A percentile compares a stretch with the other conserved stretches of the same genome.
phyloP scores from a whole-genome alignment of 2,797 vertebrate species.

The Peromyscus aztecus region DNA sequence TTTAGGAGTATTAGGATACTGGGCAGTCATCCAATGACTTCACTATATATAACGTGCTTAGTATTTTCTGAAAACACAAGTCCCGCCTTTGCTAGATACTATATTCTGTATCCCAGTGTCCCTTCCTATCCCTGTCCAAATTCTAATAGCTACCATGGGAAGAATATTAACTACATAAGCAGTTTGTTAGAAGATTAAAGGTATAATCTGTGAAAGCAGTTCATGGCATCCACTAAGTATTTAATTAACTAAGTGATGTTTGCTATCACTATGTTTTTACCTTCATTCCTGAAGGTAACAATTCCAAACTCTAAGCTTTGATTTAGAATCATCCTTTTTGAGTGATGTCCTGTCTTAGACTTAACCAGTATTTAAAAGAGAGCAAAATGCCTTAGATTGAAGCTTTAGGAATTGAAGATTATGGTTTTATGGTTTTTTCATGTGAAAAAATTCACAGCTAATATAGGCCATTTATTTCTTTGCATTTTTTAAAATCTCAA shows the following conservation, averaged over 20 bases:
- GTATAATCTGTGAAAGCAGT: background rate
- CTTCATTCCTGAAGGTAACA: conserved; percentile 11
- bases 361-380: background rate
- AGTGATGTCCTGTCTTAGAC: background rate
- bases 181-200: conserved; percentile 2
- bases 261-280: background rate
- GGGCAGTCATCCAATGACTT: background rate
- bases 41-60: background rate
- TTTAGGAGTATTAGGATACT: background rate
- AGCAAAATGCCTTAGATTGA: background rate
- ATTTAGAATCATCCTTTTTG: background rate
- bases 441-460: background rate
- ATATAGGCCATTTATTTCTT: conserved; percentile 27
- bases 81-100: background rate
- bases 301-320: background rate
- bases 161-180: conserved; percentile 37
- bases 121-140: background rate
- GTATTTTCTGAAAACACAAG: background rate
- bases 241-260: background rate
- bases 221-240: conserved; percentile 9
- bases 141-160: background rate
- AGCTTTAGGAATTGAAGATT: background rate
- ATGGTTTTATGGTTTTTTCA: background rate
- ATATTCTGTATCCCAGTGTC: background rate
- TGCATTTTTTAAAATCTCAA: conserved; percentile 33